A percentile compares a stretch with the other conserved stretches of the same genome.
Conservation (phyloP, 2,797 vertebrate species). For the Erithacus rubecula region DNA sequence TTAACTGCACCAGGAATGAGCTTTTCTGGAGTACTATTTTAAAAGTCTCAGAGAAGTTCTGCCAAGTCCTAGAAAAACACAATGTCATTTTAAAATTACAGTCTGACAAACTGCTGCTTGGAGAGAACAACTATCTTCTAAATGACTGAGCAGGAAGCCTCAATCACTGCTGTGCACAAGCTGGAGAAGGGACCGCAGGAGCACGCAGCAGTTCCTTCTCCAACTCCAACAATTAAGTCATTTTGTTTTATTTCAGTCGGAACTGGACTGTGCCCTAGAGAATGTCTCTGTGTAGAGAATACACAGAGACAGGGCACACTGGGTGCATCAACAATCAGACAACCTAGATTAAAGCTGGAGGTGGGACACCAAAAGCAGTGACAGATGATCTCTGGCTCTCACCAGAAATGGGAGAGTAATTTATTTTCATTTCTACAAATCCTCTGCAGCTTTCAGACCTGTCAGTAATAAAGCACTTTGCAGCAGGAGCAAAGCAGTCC, state of each 20-base stretch:
- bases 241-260: not conserved
- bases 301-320: not conserved
- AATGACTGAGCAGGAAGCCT: slow-evolving; percentile 12
- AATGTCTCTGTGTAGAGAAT: not conserved
- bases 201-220: rapidly evolving
- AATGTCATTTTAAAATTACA: slow-evolving; percentile 59
- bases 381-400: not conserved
- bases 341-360: not conserved
- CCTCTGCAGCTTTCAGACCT: not conserved
- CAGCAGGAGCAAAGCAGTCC: not conserved
- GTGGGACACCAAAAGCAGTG: not conserved
- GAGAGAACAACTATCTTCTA: not conserved
- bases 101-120: slow-evolving; percentile 34
- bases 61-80: slow-evolving; percentile 45
- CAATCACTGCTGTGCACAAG: not conserved
- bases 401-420: not conserved
- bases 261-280: not conserved
- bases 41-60: slow-evolving; percentile 9
- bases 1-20: slow-evolving; percentile 5
- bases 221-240: not conserved
- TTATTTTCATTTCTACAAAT: not conserved
- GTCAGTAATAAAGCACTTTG: not conserved
- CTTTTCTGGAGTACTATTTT: slow-evolving; percentile 26
- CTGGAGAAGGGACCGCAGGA: not conserved
- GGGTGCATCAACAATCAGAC: not conserved